Evolutionary conservation across 2,888 invertebrate genomes (phyloP), one percentile per base, ranked within the genome.

Genomic region (Habrosyne pyritoides): DNA sequence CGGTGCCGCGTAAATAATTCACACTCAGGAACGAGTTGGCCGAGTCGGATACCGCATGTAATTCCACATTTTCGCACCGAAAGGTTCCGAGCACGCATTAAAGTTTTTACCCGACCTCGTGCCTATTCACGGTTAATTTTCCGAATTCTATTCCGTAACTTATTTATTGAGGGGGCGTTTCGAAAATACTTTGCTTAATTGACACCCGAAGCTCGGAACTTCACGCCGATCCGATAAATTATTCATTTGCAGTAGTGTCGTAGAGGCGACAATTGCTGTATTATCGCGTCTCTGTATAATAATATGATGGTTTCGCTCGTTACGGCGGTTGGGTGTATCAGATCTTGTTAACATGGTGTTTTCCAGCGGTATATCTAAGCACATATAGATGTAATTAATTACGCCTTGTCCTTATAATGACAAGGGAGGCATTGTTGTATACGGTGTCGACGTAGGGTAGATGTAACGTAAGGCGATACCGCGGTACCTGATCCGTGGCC

Each of bases 101-200:
- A 88, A 88, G 84, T 91, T 91, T 90, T 89, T 89, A 80, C 79
- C 70, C 68, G 67, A 73, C 61, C 71, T 73, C 69, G 64, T 69
- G 74, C 82, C 81, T 81, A 82, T 86, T 85, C 80, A 78, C 77
- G 81, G 83, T 83, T 87, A 85, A 89, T 89, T 88, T 85, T 75
- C 81, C 79, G 70, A 86, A 87, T 88, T 84, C 82, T 83, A 87
- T 86, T 85, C 77, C 80, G 73, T 76, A 81, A 84, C 77, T 85
- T 81, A 82, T 84, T 86, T 84, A 84, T 84, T 82, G 75, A 75
- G 77, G 71, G 79, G 82, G 81, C 73, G 80, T 81, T 79, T 75
- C 71, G 73, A 75, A 79, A 87, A 87, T 86, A 85, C 83, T 86
- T 84, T 79, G 71, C 78, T 80, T 86, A 87, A 87, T 87, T 87